A percentile compares a stretch with the other conserved stretches of the same genome.
These are phyloP conservation scores for Parotocinclus haroldoi DNA, from an alignment of 2,797 vertebrate genomes.

Conservation along the genomic window DNA sequence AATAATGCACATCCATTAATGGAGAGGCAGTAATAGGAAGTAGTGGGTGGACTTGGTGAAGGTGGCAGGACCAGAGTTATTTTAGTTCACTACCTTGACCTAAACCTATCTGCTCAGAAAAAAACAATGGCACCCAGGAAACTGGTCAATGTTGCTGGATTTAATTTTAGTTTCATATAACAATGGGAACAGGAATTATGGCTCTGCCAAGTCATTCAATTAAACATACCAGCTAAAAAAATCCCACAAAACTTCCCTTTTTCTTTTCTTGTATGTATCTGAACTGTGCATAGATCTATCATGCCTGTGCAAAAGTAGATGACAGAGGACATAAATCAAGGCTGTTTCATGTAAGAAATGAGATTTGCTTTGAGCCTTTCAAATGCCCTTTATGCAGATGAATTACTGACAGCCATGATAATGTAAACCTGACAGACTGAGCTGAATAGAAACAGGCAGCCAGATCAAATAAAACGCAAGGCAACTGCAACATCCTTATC, in stretches of 20 bases:
- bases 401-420: constrained; percentile 80
- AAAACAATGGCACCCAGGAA: too few relatives aligned
- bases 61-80: too few relatives aligned
- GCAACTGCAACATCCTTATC: background rate
- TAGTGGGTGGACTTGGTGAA: background rate
- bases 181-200: too few relatives aligned
- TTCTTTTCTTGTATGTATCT: constrained; percentile 63
- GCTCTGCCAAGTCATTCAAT: background rate
- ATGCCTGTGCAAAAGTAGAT: constrained; percentile 53
- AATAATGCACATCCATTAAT: constrained; percentile 4
- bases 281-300: constrained; percentile 54
- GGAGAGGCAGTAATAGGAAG: background rate
- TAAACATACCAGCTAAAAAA: constrained; percentile 50
- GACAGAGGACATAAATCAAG: constrained; percentile 71
- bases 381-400: constrained; percentile 71
- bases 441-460: constrained; percentile 72
- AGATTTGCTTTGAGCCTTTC: constrained; percentile 76
- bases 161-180: too few relatives aligned
- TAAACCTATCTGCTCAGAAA: too few relatives aligned
- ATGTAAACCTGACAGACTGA: constrained; percentile 67
- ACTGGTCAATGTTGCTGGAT: too few relatives aligned
- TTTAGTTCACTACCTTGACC: too few relatives aligned
- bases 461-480: constrained; percentile 69
- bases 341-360: constrained; percentile 77
- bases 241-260: constrained; percentile 55